Evolutionary conservation across 2,888 invertebrate species (phyloP).

Genomic region (Euphydryas editha): DNA sequence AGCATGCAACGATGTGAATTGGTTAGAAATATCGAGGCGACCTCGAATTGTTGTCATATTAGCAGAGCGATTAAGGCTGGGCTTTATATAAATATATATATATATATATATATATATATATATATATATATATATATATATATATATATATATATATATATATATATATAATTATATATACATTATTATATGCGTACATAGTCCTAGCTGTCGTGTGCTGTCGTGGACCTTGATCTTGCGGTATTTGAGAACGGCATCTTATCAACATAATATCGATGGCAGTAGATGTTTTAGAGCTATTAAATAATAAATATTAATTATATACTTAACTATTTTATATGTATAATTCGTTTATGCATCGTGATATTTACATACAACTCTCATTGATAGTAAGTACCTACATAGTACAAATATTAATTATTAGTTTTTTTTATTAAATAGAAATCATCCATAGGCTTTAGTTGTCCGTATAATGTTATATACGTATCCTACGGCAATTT

Average conservation of each 20-base stretch:
- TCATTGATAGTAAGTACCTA: no score
- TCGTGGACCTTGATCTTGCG: constrained; percentile 8
- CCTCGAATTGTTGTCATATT: constrained; percentile 49
- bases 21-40: constrained; percentile 12
- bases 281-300: not conserved
- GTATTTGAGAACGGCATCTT: not conserved
- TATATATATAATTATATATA: not conserved
- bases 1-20: not conserved
- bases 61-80: constrained; percentile 53
- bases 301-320: no score
- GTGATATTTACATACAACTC: no score
- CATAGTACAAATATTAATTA: no score
- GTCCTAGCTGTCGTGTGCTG: not conserved
- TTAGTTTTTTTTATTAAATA: no score
- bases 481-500: no score
- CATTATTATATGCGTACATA: not conserved
- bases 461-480: no score
- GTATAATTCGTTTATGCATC: no score
- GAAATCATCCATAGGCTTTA: no score
- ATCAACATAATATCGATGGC: not conserved
- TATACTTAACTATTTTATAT: no score
- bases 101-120: not conserved
- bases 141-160: not conserved
- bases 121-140: not conserved
- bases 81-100: constrained; percentile 5